Evolutionary conservation across 2,797 vertebrate species (phyloP).

Genomic region (Poeciliopsis turneri): DNA sequence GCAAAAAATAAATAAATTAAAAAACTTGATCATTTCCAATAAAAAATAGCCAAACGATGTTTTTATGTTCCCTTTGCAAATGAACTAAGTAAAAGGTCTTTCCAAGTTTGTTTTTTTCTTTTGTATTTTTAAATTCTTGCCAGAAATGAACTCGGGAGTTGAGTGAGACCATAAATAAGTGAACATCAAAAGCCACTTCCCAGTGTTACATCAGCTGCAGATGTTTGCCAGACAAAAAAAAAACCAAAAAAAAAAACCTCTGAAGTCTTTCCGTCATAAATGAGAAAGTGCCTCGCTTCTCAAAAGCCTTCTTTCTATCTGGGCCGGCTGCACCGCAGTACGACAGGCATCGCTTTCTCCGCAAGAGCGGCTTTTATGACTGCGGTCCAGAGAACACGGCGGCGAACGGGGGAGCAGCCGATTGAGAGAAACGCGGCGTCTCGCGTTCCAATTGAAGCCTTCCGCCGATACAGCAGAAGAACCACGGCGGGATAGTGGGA

Average conservation of each 20-base stretch:
- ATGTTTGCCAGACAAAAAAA: slow-evolving; percentile 44
- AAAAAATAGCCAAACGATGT: not conserved
- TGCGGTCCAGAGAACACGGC: slow-evolving; percentile 25
- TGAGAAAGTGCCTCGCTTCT: slow-evolving; percentile 37
- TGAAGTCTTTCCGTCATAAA: slow-evolving; percentile 43
- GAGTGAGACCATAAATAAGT: slow-evolving; percentile 14
- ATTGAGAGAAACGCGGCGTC: slow-evolving; percentile 37
- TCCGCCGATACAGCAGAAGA: not conserved
- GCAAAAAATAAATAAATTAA: not conserved
- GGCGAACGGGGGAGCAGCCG: slow-evolving; percentile 30
- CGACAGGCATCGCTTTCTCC: slow-evolving; percentile 32
- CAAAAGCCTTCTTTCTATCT: slow-evolving; percentile 23
- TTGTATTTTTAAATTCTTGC: not conserved
- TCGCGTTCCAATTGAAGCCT: slow-evolving; percentile 10
- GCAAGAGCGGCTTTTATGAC: slow-evolving; percentile 38
- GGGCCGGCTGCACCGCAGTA: slow-evolving; percentile 16
- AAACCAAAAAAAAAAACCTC: not conserved
- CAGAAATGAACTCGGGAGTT: slow-evolving; percentile 18
- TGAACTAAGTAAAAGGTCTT: slow-evolving; percentile 2
- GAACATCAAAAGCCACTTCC: slow-evolving; percentile 37
- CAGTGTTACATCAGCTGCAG: slow-evolving; percentile 38
- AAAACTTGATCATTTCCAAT: not conserved
- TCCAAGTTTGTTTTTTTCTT: not conserved
- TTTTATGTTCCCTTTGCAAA: not conserved
- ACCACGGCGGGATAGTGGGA: not conserved